phyloP scores from a whole-genome alignment of 2,888 invertebrate species.

The Lasioglossum oenotherae region DNA sequence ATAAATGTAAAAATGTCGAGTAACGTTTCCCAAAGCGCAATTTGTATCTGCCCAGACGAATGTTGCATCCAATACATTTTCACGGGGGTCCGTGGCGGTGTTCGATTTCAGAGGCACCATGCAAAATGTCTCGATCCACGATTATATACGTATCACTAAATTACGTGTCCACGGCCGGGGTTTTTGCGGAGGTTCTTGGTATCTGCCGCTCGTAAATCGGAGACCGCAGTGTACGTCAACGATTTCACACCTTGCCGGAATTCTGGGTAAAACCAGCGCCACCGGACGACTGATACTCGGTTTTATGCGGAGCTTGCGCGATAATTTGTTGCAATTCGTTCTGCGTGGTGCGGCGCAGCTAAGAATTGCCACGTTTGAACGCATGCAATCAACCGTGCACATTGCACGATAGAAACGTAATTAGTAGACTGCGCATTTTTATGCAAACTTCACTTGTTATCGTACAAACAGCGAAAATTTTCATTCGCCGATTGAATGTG shows the following conservation, averaged over 20 bases:
- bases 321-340: slow-evolving; percentile 18
- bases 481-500: background rate
- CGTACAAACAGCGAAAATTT: background rate
- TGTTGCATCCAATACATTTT: background rate
- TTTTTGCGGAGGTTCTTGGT: slow-evolving; percentile 54
- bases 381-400: background rate
- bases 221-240: slow-evolving; percentile 47
- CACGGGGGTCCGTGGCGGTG: no score
- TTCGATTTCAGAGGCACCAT: slow-evolving; percentile 7
- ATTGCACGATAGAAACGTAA: background rate
- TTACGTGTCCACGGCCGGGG: slow-evolving; percentile 34
- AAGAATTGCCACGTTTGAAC: background rate
- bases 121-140: slow-evolving; percentile 35
- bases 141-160: slow-evolving; percentile 50
- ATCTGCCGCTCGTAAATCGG: slow-evolving; percentile 61
- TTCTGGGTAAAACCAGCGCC: slow-evolving; percentile 44
- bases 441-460: background rate
- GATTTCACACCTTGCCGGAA: slow-evolving; percentile 60
- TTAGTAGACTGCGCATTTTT: background rate
- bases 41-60: background rate
- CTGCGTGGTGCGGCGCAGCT: background rate
- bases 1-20: background rate
- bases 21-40: background rate
- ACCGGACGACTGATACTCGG: slow-evolving; percentile 25
- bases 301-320: slow-evolving; percentile 41